Evolutionary conservation across 2,113 vertebrate species (phyloP).

Genomic region (Podarcis cretensis): DNA sequence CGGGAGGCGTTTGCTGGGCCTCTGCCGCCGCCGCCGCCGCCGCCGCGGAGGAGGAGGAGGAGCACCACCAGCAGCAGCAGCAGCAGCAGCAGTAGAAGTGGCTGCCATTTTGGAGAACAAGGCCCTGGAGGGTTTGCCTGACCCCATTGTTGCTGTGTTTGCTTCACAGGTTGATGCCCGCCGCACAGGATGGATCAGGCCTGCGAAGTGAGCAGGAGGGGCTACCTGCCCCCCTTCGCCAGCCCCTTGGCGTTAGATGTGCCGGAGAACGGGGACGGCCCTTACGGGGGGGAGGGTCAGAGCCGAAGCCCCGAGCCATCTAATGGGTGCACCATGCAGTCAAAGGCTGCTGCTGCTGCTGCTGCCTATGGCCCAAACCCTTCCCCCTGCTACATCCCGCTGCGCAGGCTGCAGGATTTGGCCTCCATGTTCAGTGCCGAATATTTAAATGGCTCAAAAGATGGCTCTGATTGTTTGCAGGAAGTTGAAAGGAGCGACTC

Average conservation of each 20-base stretch:
- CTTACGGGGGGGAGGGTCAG: constrained; percentile 79
- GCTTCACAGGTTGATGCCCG: constrained; percentile 77
- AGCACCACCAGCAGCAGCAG: constrained; percentile 27
- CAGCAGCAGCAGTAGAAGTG: constrained; percentile 51
- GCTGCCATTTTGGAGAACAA: constrained; percentile 80
- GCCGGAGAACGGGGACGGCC: constrained; percentile 72
- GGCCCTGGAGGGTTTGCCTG: constrained; percentile 43
- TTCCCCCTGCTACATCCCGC: constrained; percentile 84
- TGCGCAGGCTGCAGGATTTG: constrained; percentile 87
- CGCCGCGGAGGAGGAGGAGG: constrained; percentile 21
- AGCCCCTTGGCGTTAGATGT: constrained; percentile 80
- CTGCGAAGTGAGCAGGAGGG: constrained; percentile 81
- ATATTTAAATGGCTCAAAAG: constrained; percentile 75
- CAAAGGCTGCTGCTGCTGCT: constrained; percentile 59
- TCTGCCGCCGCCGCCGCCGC: constrained; percentile 28
- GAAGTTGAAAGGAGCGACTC: constrained; percentile 71
- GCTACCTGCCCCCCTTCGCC: constrained; percentile 79
- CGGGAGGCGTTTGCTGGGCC: constrained; percentile 16
- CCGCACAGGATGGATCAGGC: constrained; percentile 86
- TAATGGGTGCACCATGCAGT: constrained; percentile 63
- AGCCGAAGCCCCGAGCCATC: constrained; percentile 76
- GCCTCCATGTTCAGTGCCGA: constrained; percentile 89
- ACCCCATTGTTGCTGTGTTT: constrained; percentile 64
- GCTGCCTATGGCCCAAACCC: constrained; percentile 78
- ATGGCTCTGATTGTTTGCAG: constrained; percentile 74